Evolutionary conservation across 2,797 vertebrate genomes (phyloP).

Genomic region (Notoglanidium macrostoma): DNA sequence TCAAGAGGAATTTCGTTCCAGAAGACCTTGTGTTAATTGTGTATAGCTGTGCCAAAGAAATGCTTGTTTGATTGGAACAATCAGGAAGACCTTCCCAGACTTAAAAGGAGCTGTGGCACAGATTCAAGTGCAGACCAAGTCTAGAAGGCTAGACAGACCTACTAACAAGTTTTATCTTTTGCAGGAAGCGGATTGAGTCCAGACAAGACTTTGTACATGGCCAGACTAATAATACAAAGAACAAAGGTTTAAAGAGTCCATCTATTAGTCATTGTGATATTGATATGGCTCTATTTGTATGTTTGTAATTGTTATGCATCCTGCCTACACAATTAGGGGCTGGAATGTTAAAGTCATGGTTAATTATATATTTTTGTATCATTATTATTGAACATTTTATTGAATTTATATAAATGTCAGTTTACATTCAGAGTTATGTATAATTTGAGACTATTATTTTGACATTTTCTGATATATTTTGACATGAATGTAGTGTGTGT

Average conservation of each 20-base stretch:
- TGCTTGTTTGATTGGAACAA: neutral
- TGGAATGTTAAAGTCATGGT: neutral
- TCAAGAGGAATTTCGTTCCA: neutral
- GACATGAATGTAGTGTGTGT: no score
- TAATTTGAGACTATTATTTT: no score
- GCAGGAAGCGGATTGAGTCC: no score
- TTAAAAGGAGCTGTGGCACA: neutral
- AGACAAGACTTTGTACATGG: no score
- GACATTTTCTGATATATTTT: no score
- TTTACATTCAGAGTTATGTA: no score
- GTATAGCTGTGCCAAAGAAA: neutral
- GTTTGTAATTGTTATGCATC: neutral
- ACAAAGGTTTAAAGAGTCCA: no score
- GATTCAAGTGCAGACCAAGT: neutral
- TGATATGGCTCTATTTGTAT: neutral
- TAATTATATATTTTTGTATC: no score
- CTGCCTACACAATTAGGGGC: neutral
- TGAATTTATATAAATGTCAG: no score
- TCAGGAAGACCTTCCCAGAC: neutral
- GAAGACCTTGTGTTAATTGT: neutral
- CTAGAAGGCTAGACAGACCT: neutral
- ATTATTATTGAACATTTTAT: no score
- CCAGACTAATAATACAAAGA: neutral
- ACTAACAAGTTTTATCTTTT: neutral
- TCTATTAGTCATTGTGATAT: neutral